Evolutionary conservation across 2,113 vertebrate genomes (phyloP).

Genomic region (Anolis sagrei): DNA sequence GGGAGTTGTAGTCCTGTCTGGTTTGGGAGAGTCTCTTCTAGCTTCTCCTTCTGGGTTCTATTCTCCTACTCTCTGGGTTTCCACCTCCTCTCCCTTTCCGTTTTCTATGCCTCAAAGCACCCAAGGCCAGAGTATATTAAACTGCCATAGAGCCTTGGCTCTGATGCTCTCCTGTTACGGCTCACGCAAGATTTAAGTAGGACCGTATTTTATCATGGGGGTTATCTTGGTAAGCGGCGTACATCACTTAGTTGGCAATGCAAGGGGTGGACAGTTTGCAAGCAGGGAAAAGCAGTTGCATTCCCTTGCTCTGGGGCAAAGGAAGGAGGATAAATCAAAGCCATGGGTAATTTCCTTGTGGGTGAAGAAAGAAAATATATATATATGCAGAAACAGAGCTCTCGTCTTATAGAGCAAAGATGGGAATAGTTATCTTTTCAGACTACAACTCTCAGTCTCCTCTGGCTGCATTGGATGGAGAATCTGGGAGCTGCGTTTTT

Average conservation of each 20-base stretch:
- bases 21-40: neutral
- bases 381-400: neutral
- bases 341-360: conserved; percentile 28
- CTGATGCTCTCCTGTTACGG: conserved; percentile 17
- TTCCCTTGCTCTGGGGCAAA: neutral
- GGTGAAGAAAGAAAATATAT: neutral
- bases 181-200: conserved; percentile 62
- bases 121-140: conserved; percentile 44
- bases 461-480: no score
- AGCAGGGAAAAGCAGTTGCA: conserved; percentile 41
- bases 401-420: accelerated
- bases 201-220: neutral
- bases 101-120: neutral
- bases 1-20: neutral
- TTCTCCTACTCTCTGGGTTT: neutral
- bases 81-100: neutral
- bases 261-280: conserved; percentile 16
- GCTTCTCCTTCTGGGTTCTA: neutral
- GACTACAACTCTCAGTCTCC: no score
- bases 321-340: neutral
- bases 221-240: conserved; percentile 36
- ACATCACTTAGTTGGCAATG: conserved; percentile 43
- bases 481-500: no score
- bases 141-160: conserved; percentile 48
- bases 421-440: no score